Evolutionary conservation across 2,888 invertebrate genomes (phyloP).

Genomic region (Meandrusa payeni): DNA sequence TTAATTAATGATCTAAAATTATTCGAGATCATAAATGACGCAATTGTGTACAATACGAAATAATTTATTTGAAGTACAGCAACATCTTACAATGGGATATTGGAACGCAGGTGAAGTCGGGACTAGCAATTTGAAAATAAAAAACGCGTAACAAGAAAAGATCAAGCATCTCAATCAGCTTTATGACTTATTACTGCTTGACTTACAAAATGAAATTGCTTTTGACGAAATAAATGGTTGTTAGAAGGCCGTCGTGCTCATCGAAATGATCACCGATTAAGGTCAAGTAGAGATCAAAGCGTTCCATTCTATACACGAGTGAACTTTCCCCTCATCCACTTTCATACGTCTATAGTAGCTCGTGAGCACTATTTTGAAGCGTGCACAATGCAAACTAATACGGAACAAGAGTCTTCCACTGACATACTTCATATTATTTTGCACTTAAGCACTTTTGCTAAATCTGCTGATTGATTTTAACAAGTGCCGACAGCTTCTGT

Average conservation of each 20-base stretch:
- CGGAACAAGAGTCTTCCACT: background rate
- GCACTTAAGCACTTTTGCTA: background rate
- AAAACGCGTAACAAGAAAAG: background rate
- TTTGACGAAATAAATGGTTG: slow-evolving; percentile 15
- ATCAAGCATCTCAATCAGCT: background rate
- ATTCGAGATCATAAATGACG: too few species aligned
- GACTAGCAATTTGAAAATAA: too few species aligned
- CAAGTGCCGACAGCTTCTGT: slow-evolving; percentile 1
- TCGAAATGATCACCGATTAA: slow-evolving; percentile 23
- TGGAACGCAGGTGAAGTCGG: too few species aligned
- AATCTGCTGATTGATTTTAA: slow-evolving; percentile 5
- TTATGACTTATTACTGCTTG: slow-evolving; percentile 9
- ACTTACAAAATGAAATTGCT: slow-evolving; percentile 17
- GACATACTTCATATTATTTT: slow-evolving; percentile 1
- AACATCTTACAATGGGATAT: too few species aligned
- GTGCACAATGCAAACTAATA: background rate
- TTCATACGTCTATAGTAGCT: slow-evolving; percentile 6
- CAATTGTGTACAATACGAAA: too few species aligned
- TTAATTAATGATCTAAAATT: too few species aligned
- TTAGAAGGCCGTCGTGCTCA: slow-evolving; percentile 7
- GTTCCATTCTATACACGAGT: slow-evolving; percentile 14
- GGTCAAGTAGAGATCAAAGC: slow-evolving; percentile 25
- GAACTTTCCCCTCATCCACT: slow-evolving; percentile 18
- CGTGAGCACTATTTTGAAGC: background rate
- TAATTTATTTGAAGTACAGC: too few species aligned